phyloP scores from a whole-genome alignment of 1,140 invertebrate genomes.

The Seison nebaliae region DNA sequence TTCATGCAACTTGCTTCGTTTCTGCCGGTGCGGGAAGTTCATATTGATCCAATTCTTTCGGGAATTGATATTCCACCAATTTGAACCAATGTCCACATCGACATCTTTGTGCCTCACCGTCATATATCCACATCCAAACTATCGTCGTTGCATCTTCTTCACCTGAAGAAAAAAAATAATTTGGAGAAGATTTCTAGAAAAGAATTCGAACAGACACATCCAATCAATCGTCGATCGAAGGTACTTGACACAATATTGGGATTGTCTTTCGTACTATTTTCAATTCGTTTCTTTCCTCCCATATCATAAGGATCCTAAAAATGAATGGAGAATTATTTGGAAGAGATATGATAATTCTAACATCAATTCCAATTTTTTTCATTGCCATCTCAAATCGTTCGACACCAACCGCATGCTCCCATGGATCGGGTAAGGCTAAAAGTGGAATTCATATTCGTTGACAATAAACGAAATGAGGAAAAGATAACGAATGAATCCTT shows the following conservation, averaged over 20 bases:
- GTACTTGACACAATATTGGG: slow-evolving; percentile 67
- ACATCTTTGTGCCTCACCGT: slow-evolving; percentile 59
- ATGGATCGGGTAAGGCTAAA: slow-evolving; percentile 7
- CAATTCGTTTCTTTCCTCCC: slow-evolving; percentile 35
- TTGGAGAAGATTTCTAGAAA: slow-evolving; percentile 16
- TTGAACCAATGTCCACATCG: slow-evolving; percentile 89
- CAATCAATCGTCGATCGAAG: slow-evolving; percentile 59
- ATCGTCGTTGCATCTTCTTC: slow-evolving; percentile 61
- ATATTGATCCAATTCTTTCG: too few relatives aligned
- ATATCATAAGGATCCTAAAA: slow-evolving; percentile 10
- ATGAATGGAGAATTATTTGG: too few relatives aligned
- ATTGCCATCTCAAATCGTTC: slow-evolving; percentile 12
- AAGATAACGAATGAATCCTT: too few relatives aligned
- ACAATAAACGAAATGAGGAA: too few relatives aligned
- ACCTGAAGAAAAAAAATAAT: slow-evolving; percentile 23
- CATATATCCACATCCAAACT: slow-evolving; percentile 74
- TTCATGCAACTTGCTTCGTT: too few relatives aligned
- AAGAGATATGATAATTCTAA: too few relatives aligned
- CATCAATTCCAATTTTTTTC: slow-evolving; percentile 11
- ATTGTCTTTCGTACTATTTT: slow-evolving; percentile 48
- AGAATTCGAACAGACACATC: slow-evolving; percentile 86
- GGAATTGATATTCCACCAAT: slow-evolving; percentile 35
- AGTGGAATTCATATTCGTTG: too few relatives aligned
- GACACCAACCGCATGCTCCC: slow-evolving; percentile 6
- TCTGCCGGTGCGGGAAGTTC: too few relatives aligned